These are phyloP conservation scores for Oncorhynchus nerka DNA, from an alignment of 2,113 vertebrate genomes.

Conservation along the genomic window DNA sequence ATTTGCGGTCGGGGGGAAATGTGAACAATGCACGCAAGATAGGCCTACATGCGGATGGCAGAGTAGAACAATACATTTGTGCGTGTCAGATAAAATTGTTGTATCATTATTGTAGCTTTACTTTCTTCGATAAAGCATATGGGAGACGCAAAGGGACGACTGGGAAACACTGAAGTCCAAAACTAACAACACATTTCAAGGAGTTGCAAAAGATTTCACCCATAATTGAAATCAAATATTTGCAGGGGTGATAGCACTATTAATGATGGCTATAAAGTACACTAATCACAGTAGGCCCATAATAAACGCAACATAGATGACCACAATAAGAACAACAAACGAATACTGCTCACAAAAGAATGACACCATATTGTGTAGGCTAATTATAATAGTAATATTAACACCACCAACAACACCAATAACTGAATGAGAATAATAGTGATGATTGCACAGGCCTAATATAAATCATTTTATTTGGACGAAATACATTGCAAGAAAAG, in stretches of 20 bases:
- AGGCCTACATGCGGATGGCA: background rate
- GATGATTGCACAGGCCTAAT: conserved; percentile 3
- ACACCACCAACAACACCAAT: background rate
- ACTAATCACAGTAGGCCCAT: conserved; percentile 49
- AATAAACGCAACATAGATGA: conserved; percentile 52
- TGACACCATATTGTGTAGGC: no score
- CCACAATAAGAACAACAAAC: conserved; percentile 37
- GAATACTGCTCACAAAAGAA: conserved; percentile 7
- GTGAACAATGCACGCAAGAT: background rate
- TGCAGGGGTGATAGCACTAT: conserved; percentile 55
- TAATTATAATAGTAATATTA: background rate
- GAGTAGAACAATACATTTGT: background rate
- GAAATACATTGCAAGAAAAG: conserved; percentile 2
- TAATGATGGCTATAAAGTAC: conserved; percentile 66
- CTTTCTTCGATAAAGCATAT: background rate
- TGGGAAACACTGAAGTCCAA: background rate
- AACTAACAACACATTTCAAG: background rate
- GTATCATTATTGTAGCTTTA: background rate
- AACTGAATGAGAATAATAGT: background rate
- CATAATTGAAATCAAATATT: conserved; percentile 66
- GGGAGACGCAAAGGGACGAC: background rate
- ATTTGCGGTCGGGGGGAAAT: background rate
- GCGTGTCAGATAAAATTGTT: background rate
- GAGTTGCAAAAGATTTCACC: conserved; percentile 30
- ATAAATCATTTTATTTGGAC: background rate